Base-by-base conservation (phyloP, 1,140 invertebrate genomes). In the Saccostrea cuccullata region DNA sequence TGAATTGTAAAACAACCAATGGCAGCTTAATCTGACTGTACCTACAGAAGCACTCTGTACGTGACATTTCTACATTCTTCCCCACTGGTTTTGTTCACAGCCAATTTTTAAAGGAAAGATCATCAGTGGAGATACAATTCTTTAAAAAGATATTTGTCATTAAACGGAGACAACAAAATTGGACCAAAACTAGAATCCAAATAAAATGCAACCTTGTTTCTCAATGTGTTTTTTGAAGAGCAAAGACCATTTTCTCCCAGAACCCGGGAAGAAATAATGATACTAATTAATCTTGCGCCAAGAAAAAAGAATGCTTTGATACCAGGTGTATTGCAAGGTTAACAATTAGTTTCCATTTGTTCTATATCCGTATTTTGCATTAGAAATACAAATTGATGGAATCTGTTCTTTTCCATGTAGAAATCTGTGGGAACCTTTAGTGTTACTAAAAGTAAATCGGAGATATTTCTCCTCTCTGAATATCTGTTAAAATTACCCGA, bases 91-190 rank as follows among this genome's bases (percentile, higher is more conserved):
- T 26, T 64, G 58, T 64, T 64, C 58, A 20, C 17, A 64, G 17
- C 58, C 17, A 64, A 60, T 6, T 64, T 77, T 26, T 77, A 77
- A 77, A 77, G 70, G 70, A 77, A 26, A 77, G 70, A 77, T 77
- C 30, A 77, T 77, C 70, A 77, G 70, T 30, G 15, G 23, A 77
- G 70, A 77, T 77, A 77, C 70, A 77, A 77, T 77, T 77, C 70
- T 77, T 77, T 77, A 77, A 77, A 73, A 77, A 30, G 70, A 77
- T 77, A 77, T 77, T 77, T 77, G 70, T 77, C 70, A 77, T 77
- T 77, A 77, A 77, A 11, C 11, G 26, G 13, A 77, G 70, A 77
- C 70, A 77, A 77, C 23, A 13, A 77, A 77, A 77, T 77, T 77
- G 70, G 70, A 77, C 70, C 70, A 77, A 77, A 77, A 30, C 70